A percentile compares a stretch with the other conserved stretches of the same genome.
phyloP scores from a whole-genome alignment of 2,888 invertebrate species.

The Carpatolechia fugitivella region DNA sequence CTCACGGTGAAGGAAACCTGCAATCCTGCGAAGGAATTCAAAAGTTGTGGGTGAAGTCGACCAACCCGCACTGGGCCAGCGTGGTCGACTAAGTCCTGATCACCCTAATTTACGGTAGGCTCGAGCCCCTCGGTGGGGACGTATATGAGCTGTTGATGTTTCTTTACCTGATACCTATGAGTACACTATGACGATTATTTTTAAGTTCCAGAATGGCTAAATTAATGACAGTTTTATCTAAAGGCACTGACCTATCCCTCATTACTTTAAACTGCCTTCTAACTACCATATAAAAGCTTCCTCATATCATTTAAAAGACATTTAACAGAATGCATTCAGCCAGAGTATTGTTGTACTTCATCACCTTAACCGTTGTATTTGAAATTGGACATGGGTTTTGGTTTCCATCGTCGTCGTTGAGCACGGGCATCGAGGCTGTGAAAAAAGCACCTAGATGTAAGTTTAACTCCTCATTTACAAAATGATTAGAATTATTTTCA shows the following conservation, averaged over 20 bases:
- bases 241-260: conserved; percentile 59
- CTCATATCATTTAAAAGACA: conserved; percentile 13
- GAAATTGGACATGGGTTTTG: conserved; percentile 33
- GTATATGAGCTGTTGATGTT: no score
- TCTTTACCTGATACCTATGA: no score
- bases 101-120: no score
- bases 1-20: no score
- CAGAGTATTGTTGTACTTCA: conserved; percentile 22
- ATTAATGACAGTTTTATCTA: conserved; percentile 36
- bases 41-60: no score
- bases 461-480: conserved; percentile 27
- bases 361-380: conserved; percentile 27
- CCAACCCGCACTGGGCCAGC: no score
- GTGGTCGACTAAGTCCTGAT: no score
- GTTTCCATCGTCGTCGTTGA: conserved; percentile 37
- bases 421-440: conserved; percentile 49
- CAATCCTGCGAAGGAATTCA: no score
- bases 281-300: conserved; percentile 18
- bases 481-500: no score
- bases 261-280: conserved; percentile 33
- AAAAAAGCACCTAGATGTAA: conserved; percentile 66
- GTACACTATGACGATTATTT: no score
- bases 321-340: conserved; percentile 40
- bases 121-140: no score
- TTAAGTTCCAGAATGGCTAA: neutral